Evolutionary conservation across 2,113 vertebrate genomes (phyloP).

Genomic region (Felis catus): F.catus_Fca126_mat1.0 CM031414.1:36109001-36109500

Average conservation of each 20-base stretch:
- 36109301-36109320: neutral
- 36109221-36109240: neutral
- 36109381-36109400: neutral
- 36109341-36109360: neutral
- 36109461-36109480: neutral
- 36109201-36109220: neutral
- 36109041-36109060: neutral
- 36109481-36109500: neutral
- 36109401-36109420: neutral
- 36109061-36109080: neutral
- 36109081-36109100: constrained; percentile 9
- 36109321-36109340: neutral
- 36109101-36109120: constrained; percentile 3
- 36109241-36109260: neutral
- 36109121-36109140: constrained; percentile 6
- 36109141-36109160: constrained; percentile 23
- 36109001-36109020: neutral
- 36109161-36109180: neutral
- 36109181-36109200: constrained; percentile 4
- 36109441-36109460: neutral
- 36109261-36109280: accelerated
- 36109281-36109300: neutral
- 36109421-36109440: neutral
- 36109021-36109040: neutral
- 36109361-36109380: neutral